A percentile compares a stretch with the other conserved stretches of the same genome.
Evolutionary conservation across 2,888 invertebrate genomes (phyloP).

Genomic region (Nomada ferruginata): DNA sequence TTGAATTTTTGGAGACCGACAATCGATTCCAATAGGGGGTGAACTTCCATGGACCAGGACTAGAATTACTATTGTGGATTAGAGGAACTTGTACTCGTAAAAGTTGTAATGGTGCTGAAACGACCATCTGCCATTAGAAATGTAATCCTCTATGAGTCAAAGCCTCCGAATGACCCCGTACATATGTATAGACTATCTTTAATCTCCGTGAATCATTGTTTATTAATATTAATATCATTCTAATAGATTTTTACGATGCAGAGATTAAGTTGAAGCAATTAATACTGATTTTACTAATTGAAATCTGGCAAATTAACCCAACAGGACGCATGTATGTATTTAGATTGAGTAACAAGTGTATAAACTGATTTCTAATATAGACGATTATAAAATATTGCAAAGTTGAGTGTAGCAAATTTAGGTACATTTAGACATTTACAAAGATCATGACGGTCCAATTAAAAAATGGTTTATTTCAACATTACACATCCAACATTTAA

Average conservation of each 20-base stretch:
- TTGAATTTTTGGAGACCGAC: constrained; percentile 17
- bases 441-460: too few relatives aligned
- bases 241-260: not conserved
- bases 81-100: constrained; percentile 8
- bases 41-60: constrained; percentile 23
- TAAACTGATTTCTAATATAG: too few relatives aligned
- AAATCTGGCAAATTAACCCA: too few relatives aligned
- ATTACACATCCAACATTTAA: too few relatives aligned
- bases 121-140: constrained; percentile 42
- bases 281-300: not conserved
- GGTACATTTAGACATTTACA: too few relatives aligned
- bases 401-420: too few relatives aligned
- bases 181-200: not conserved
- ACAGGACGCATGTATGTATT: too few relatives aligned
- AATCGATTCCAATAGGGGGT: constrained; percentile 15
- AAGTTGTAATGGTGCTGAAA: constrained; percentile 8
- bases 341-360: too few relatives aligned
- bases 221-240: not conserved
- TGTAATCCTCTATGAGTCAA: constrained; percentile 9
- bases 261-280: not conserved
- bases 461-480: too few relatives aligned
- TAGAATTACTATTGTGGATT: constrained; percentile 21
- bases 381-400: too few relatives aligned
- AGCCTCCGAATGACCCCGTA: not conserved
- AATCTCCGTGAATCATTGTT: constrained; percentile 3